A percentile compares a stretch with the other conserved stretches of the same genome.
Conservation (phyloP, 2,797 vertebrate genomes). For the Gallinago solitaria region DNA sequence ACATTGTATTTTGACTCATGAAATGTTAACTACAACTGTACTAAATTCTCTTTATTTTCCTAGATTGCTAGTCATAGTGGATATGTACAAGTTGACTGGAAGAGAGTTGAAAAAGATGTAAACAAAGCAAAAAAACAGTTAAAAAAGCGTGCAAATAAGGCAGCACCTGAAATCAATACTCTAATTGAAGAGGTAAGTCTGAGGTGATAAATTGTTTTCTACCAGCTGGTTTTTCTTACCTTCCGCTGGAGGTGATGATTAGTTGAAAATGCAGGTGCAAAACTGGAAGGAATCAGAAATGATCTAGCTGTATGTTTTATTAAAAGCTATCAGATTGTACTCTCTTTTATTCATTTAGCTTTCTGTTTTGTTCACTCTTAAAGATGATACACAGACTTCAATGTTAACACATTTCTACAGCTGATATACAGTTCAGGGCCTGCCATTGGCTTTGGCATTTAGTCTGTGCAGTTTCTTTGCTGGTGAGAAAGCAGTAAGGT, state of each 20-base stretch:
- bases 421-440: not conserved
- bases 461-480: not conserved
- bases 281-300: not conserved
- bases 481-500: not conserved
- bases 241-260: not conserved
- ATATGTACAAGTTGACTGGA: conserved; percentile 96
- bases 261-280: not conserved
- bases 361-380: not conserved
- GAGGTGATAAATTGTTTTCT: not conserved
- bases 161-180: conserved; percentile 91
- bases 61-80: conserved; percentile 96
- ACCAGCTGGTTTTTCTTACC: not conserved
- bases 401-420: not conserved
- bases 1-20: not conserved
- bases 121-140: conserved; percentile 97
- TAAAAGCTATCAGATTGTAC: not conserved
- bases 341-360: not conserved
- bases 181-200: conserved; percentile 91
- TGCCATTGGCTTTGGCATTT: not conserved
- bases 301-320: not conserved
- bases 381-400: not conserved
- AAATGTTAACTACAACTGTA: not conserved
- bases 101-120: conserved; percentile 97
- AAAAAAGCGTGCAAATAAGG: conserved; percentile 90
- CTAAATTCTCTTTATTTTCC: conserved; percentile 48